phyloP scores from a whole-genome alignment of 2,113 vertebrate genomes.

The Nyctibius bracteatus region DNA sequence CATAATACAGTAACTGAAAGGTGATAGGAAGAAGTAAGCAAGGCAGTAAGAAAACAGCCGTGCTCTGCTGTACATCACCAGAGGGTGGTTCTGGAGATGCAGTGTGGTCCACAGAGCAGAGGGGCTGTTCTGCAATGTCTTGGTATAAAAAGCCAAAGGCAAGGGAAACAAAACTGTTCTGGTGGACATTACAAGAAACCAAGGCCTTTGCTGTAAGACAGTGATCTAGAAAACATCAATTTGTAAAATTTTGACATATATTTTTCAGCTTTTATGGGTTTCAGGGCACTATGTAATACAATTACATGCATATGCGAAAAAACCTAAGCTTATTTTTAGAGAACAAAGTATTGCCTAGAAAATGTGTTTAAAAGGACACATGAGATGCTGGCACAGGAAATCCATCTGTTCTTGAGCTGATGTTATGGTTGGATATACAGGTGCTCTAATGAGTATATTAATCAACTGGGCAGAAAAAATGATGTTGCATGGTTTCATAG shows the following conservation, averaged over 20 bases:
- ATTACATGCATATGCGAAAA: neutral
- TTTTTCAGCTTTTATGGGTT: neutral
- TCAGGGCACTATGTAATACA: neutral
- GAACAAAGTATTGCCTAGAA: neutral
- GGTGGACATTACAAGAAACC: neutral
- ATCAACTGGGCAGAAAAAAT: neutral
- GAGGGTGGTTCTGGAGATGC: neutral
- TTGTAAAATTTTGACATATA: neutral
- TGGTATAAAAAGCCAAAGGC: neutral
- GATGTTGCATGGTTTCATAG: neutral
- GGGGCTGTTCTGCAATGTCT: neutral
- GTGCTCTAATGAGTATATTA: neutral
- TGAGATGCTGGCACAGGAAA: neutral
- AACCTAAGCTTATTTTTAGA: neutral
- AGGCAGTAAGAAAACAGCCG: neutral
- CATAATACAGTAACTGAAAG: neutral
- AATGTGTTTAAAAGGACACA: neutral
- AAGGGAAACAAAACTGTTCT: neutral
- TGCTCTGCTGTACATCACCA: neutral
- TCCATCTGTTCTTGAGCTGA: neutral
- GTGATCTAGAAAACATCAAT: neutral
- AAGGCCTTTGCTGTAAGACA: neutral
- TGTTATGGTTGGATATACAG: neutral
- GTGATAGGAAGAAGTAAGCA: neutral
- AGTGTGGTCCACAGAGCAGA: neutral